Conservation (phyloP, 2,797 vertebrate genomes). For the Sparidentex hasta region DNA sequence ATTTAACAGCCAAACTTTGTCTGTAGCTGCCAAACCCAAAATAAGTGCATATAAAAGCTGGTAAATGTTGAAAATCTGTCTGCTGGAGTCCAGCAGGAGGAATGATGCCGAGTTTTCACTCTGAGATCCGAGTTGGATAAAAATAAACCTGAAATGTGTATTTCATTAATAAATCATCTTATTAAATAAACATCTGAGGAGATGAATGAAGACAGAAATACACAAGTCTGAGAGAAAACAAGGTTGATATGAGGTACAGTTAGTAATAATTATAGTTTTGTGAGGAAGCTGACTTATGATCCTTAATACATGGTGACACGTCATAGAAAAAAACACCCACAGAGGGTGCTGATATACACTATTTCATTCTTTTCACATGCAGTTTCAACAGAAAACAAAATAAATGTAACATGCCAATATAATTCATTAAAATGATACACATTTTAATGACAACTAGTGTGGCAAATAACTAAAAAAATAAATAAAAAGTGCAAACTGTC, state of each 20-base stretch:
- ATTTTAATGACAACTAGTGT: background rate
- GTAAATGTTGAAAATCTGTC: background rate
- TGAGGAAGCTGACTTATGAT: background rate
- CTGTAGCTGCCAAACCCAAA: background rate
- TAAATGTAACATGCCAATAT: background rate
- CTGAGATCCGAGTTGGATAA: background rate
- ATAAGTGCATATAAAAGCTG: background rate
- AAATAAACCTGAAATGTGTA: slow-evolving; percentile 8
- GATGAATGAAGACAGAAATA: slow-evolving; percentile 1
- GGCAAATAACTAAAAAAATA: background rate
- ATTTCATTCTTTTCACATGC: background rate
- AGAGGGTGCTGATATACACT: background rate
- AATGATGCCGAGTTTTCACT: background rate
- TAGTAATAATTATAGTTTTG: background rate
- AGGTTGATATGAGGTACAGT: background rate
- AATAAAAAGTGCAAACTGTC: background rate
- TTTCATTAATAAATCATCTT: slow-evolving; percentile 22
- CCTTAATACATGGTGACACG: background rate
- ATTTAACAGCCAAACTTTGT: background rate
- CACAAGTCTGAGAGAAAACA: background rate
- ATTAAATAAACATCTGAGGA: slow-evolving; percentile 11
- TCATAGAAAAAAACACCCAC: background rate
- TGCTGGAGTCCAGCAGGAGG: background rate
- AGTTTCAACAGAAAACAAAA: background rate
- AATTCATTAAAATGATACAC: background rate